phyloP scores from a whole-genome alignment of 1,140 invertebrate species.

The Wiebesia pumilae region DNA sequence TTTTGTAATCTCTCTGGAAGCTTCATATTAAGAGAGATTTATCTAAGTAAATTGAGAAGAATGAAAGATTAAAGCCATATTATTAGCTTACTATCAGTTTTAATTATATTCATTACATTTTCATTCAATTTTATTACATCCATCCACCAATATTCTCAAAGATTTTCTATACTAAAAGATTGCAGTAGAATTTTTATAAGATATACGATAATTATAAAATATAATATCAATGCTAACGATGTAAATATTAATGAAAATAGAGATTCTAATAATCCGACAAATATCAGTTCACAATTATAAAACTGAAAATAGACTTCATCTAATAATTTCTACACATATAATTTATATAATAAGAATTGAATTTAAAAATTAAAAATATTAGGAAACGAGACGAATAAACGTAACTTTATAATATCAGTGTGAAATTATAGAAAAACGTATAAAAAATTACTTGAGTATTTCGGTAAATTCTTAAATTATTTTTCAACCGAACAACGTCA shows the following conservation, averaged over 20 bases:
- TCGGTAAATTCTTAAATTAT: too few relatives aligned
- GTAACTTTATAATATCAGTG: too few relatives aligned
- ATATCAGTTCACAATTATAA: background rate
- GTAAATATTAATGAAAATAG: background rate
- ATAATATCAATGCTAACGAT: background rate
- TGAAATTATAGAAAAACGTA: too few relatives aligned
- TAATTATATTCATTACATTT: too few relatives aligned
- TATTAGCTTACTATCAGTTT: background rate
- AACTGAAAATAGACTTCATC: too few relatives aligned
- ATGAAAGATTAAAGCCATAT: background rate
- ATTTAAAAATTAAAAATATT: background rate
- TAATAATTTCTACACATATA: too few relatives aligned
- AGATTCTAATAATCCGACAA: background rate
- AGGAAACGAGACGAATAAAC: background rate
- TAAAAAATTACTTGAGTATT: too few relatives aligned
- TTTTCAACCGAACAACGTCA: too few relatives aligned
- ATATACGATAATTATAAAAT: background rate
- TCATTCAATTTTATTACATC: too few relatives aligned
- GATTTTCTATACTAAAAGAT: background rate
- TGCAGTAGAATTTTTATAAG: background rate
- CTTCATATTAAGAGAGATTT: background rate
- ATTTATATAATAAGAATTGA: too few relatives aligned
- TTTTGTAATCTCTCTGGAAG: background rate
- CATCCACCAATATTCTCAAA: background rate
- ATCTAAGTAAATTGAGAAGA: background rate